Evolutionary conservation across 2,888 invertebrate species (phyloP), one percentile per base, ranked within the genome.

Genomic region (Cerastis rubricosa): DNA sequence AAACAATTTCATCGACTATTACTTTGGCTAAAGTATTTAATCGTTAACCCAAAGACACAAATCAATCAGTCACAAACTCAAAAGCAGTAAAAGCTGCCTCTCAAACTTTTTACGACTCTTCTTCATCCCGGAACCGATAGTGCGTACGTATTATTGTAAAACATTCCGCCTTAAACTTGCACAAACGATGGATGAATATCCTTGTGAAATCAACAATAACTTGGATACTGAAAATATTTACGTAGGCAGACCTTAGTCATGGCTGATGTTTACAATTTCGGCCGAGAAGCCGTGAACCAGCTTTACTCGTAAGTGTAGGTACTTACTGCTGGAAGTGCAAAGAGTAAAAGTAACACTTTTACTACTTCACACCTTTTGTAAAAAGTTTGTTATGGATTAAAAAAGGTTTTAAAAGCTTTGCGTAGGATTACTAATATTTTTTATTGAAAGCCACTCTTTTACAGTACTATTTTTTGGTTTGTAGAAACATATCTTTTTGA

Each of bases 211-310:
- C 83, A 65, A 71, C 70, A 76, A 76, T 83, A 80, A 76, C 76
- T 83, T 80, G 47, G 61, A 76, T 69, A 69, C 69, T 72, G 76
- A 74, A 76, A 76, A 74, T 83, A 83, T 83, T 83, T 80, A 83
- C 57, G 71, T 80, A 76, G 71, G 64, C 51, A 61, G 70, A 61
- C 22, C 73, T 83, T 80, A 83, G 65, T 83, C 83, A 79, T 45
- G 68, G 43, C 1, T 35, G 9, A 47, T 76, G 73, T 83, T 83
- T 83, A 83, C 68, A 83, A 29, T 68, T 54, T 43, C 29, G 49
- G 63, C 57, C 63, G 66, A 25, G 57, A 69, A 65, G 65, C 63
- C 51, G 66, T 45, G 61, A 71, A 57, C 49, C 22, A 49, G 51
- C n/a, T 83, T 78, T 68, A n/a, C n/a, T n/a, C n/a, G n/a, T n/a